Percentiles rank a stretch among this genome's conserved stretches.
phyloP scores from a whole-genome alignment of 2,797 vertebrate species.

The Pempheris klunzingeri region DNA sequence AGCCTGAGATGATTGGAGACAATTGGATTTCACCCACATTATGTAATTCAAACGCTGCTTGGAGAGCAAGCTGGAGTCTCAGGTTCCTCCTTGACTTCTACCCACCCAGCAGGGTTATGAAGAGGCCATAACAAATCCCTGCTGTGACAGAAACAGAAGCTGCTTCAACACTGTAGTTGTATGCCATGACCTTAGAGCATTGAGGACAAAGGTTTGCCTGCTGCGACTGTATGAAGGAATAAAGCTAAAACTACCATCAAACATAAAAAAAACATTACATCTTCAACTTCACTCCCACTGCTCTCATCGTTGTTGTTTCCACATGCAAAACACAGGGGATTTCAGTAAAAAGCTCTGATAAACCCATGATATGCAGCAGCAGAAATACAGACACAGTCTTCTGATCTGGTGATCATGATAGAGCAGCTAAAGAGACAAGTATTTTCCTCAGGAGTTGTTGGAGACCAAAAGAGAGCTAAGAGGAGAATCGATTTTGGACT shows the following conservation, averaged over 20 bases:
- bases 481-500: neutral
- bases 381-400: no score
- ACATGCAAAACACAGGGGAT: constrained; percentile 1
- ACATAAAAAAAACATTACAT: neutral
- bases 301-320: neutral
- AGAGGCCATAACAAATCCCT: constrained; percentile 59
- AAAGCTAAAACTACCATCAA: neutral
- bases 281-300: neutral
- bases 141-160: constrained; percentile 47
- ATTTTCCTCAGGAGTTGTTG: neutral
- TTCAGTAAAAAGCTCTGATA: neutral
- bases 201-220: constrained; percentile 8
- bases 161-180: constrained; percentile 24
- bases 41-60: constrained; percentile 84
- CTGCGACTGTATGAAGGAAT: neutral
- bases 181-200: constrained; percentile 13
- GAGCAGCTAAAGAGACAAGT: neutral
- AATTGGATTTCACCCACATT: constrained; percentile 87
- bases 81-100: constrained; percentile 75
- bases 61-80: constrained; percentile 77
- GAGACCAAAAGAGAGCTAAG: neutral
- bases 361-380: neutral
- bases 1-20: constrained; percentile 83
- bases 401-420: neutral
- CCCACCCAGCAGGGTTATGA: constrained; percentile 65